Evolutionary conservation across 2,888 invertebrate genomes (phyloP), one percentile per base, ranked within the genome.

Genomic region (Acronicta aceris): DNA sequence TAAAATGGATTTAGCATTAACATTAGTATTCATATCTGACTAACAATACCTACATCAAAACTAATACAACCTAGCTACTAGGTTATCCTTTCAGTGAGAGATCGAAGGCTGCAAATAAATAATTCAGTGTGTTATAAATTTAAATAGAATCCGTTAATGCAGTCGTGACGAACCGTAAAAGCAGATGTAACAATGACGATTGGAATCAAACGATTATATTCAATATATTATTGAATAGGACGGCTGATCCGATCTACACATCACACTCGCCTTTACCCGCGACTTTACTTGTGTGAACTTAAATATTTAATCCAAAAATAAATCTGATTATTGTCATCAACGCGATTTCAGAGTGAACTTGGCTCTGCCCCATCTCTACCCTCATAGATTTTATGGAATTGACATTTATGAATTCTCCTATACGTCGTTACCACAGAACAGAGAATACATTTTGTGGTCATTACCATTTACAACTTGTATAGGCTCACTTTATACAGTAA

Each of bases 141-240:
- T 69, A 65, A 76, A 64, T 71, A 65, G 53, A 50, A 65, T 51
- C 65, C 30, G 68, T 69, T 78, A 79, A 78, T 79, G 80, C 36
- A 75, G 61, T 78, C 78, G 78, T 78, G 78, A 78, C 67, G 65
- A 13, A 42, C 62, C 70, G 52, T 74, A 74, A 74, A 68, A 72
- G 78, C 64, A 72, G 77, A 74, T 74, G 71, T 47, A 79, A 71
- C 66, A 74, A 70, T 69, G 60, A 69, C 53, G 66, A 71, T 66
- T 52, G 52, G 5, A 52, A 48, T 21, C 41, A 49, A 58, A 55
- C 50, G 59, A 58, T 63, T 53, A 57, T 59, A 62, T 59, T 61
- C 53, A 61, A 61, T 74, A 64, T 59, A 61, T 74, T 70, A 77
- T 64, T 46, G 71, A 48, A 56, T 5, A 49, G 21, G 50, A 58